phyloP scores from a whole-genome alignment of 2,113 vertebrate genomes.

The Apodemus speciosus region DNA sequence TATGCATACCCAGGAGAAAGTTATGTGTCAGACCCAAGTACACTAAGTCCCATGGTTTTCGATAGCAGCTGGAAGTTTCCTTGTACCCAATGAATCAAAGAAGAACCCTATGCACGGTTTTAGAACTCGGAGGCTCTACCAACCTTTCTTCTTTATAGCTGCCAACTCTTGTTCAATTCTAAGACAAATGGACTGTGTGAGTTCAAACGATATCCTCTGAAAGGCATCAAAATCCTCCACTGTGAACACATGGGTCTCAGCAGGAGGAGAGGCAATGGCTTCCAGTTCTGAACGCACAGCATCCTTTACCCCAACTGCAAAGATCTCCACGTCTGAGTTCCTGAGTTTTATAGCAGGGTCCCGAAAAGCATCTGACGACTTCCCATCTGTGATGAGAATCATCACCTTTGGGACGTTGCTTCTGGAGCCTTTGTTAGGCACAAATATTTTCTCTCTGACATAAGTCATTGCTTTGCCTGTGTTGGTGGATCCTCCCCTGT shows the following conservation, averaged over 20 bases:
- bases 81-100: background rate
- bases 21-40: slow-evolving; percentile 7
- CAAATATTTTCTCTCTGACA: slow-evolving; percentile 94
- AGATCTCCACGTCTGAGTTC: slow-evolving; percentile 95
- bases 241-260: slow-evolving; percentile 95
- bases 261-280: slow-evolving; percentile 94
- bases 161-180: slow-evolving; percentile 95
- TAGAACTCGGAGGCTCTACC: slow-evolving; percentile 79
- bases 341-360: slow-evolving; percentile 92
- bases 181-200: slow-evolving; percentile 96
- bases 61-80: background rate
- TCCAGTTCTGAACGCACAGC: slow-evolving; percentile 96
- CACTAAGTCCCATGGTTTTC: slow-evolving; percentile 8
- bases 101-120: background rate
- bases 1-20: background rate
- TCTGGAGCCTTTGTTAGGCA: slow-evolving; percentile 90
- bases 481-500: slow-evolving; percentile 98
- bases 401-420: slow-evolving; percentile 93
- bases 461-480: slow-evolving; percentile 98
- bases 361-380: slow-evolving; percentile 97
- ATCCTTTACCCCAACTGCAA: slow-evolving; percentile 98
- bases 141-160: slow-evolving; percentile 92
- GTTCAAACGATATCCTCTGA: slow-evolving; percentile 96
- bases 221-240: slow-evolving; percentile 99
- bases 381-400: slow-evolving; percentile 99